Evolutionary conservation across 2,888 invertebrate species (phyloP), one percentile per base, ranked within the genome.

Genomic region (Uloborus plumipes): DNA sequence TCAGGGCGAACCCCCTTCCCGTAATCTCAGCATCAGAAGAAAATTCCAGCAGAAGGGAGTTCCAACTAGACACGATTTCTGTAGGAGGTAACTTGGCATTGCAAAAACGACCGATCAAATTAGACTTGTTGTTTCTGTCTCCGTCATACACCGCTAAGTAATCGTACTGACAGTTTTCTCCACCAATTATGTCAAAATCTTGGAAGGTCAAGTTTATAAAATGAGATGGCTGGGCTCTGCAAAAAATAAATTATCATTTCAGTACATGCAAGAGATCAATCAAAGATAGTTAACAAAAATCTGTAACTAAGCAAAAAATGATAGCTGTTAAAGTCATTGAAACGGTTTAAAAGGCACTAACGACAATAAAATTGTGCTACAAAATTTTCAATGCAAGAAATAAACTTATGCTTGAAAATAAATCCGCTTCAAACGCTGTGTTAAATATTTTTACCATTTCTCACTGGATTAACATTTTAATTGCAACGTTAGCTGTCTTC

Each of bases 201-300:
- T 86, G 84, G 64, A 88, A 85, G 11, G 86, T 87, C 9, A 88
- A 73, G 47, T 86, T 86, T 53, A 88, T 86, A 70, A 87, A 88
- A 65, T 86, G 85, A 15, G 85, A 84, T 13, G 80, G 84, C 16
- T 85, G 79, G 11, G 87, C 87, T 55, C 83, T 83, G 14, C 7
- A 74, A 55, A 11, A 39, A 7, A 66, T 16, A 1, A 18, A 55
- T 6, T 7, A 15, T 7, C 39, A 39, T 39, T 39, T 39, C 4
- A n/a, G n/a, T n/a, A n/a, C 26, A 26, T 26, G 26, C 26, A 26
- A 2, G 39, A 39, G 1, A 39, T 39, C 9, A 39, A 9, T 26
- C 26, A 39, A 39, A 39, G 3, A 1, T 39, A 39, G 26, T 7
- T 11, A 39, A 39, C 39, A 39, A 39, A 7, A 7, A 39, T 11